Base-by-base conservation (phyloP, 2,888 invertebrate species). In the Netelia melanura region DNA sequence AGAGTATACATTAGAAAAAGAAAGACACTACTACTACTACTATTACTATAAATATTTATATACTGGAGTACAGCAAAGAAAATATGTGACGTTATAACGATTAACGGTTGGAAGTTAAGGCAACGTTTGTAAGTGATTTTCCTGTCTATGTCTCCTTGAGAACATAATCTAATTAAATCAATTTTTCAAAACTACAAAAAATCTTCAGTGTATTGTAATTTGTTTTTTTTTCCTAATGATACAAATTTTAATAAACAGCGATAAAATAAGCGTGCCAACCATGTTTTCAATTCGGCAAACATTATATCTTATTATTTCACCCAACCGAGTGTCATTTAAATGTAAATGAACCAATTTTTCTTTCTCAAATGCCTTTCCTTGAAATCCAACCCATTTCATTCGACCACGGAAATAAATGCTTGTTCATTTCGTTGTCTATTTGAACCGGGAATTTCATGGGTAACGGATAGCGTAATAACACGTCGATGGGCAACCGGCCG, bases 391-490 rank as follows among this genome's bases (percentile, higher is more conserved):
- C 23, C 43, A 44, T 3, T 54, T 56, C 17, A 25, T 44, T 68
- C 54, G 79, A 67, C 43, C 17, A 64, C 48, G 11, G 25, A 67
- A 68, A 44, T 52, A 58, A 62, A 54, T 54, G 21, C 61, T n/a
- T 25, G 48, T 23, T 44, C 48, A 68, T 52, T 68, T 74, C 64
- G 64, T 48, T 70, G 68, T 75, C 70, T 43, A 25, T 30, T 61
- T 44, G 54, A 61, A 76, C 65, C 70, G 17, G 52, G 67, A 81
- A 72, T 61, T 61, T 48, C 23, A 62, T 54, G 72, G 44, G 38
- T 54, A 72, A 64, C 72, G 81, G 56, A 67, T 62, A 70, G 70
- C 74, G 79, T 78, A 82, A 81, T 85, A 74, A 74, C 70, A 81
- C 79, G 74, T 70, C 48, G 75, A 52, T 68, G 64, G 81, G 68